These are phyloP conservation scores for Syrista parreyssii DNA, from an alignment of 2,888 invertebrate genomes.

Conservation along the genomic window DNA sequence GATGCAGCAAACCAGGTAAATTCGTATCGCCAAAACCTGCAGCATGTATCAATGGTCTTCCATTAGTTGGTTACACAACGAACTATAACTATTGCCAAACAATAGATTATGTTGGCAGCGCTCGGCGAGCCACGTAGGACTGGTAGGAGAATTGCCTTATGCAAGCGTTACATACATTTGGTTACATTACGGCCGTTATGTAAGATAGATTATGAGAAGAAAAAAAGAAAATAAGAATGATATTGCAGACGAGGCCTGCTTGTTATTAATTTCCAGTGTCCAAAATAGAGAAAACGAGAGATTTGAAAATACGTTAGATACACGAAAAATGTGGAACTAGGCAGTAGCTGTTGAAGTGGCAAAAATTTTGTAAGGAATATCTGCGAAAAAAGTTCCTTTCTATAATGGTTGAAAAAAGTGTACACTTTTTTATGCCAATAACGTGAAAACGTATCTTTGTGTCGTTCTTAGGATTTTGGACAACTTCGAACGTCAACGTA, in stretches of 20 bases:
- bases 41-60: conserved; percentile 12
- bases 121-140: conserved; percentile 29
- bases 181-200: conserved; percentile 61
- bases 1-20: too few species aligned
- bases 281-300: too few species aligned
- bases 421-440: too few species aligned
- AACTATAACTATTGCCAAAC: conserved; percentile 58
- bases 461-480: too few species aligned
- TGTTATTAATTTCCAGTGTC: neutral
- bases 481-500: conserved; percentile 42
- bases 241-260: neutral
- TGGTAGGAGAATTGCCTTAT: conserved; percentile 53
- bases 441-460: too few species aligned
- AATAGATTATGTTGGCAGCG: conserved; percentile 55
- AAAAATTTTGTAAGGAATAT: too few species aligned
- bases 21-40: too few species aligned
- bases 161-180: conserved; percentile 65
- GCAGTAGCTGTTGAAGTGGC: too few species aligned
- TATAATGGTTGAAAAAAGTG: too few species aligned
- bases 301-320: too few species aligned
- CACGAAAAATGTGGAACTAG: too few species aligned
- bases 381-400: too few species aligned
- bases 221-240: conserved; percentile 32
- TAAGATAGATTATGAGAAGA: conserved; percentile 57
- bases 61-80: conserved; percentile 53